Conservation (phyloP, 2,888 invertebrate genomes). For the Dioctria rufipes region DNA sequence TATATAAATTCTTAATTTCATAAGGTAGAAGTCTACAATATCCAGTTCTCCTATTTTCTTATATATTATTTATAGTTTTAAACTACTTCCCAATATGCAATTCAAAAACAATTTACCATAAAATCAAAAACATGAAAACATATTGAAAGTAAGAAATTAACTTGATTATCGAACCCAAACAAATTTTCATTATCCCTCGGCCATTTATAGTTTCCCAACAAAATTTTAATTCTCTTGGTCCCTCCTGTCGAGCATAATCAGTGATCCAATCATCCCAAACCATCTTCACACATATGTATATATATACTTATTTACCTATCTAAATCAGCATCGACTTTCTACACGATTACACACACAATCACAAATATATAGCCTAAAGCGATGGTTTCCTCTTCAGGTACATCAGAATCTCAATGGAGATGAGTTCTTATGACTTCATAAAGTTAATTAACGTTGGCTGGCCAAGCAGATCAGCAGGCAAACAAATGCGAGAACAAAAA, state of each 20-base stretch:
- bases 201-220: constrained; percentile 30
- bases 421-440: constrained; percentile 53
- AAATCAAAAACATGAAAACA: too few species aligned
- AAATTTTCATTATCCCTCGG: constrained; percentile 39
- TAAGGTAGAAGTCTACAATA: too few species aligned
- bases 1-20: too few species aligned
- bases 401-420: constrained; percentile 19
- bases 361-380: neutral
- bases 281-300: constrained; percentile 16
- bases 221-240: constrained; percentile 31
- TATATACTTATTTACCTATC: neutral
- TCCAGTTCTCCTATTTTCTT: too few species aligned
- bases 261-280: constrained; percentile 13
- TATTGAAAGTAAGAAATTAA: constrained; percentile 43
- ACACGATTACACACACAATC: constrained; percentile 6
- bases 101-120: too few species aligned
- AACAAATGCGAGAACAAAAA: constrained; percentile 35
- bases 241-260: constrained; percentile 39
- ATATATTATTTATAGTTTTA: too few species aligned
- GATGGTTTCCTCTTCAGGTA: neutral
- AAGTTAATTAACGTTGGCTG: constrained; percentile 42
- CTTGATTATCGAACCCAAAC: constrained; percentile 31
- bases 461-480: constrained; percentile 32
- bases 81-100: too few species aligned
- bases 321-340: constrained; percentile 2